phyloP scores from a whole-genome alignment of 2,797 vertebrate genomes.

The Ficedula albicollis region DNA sequence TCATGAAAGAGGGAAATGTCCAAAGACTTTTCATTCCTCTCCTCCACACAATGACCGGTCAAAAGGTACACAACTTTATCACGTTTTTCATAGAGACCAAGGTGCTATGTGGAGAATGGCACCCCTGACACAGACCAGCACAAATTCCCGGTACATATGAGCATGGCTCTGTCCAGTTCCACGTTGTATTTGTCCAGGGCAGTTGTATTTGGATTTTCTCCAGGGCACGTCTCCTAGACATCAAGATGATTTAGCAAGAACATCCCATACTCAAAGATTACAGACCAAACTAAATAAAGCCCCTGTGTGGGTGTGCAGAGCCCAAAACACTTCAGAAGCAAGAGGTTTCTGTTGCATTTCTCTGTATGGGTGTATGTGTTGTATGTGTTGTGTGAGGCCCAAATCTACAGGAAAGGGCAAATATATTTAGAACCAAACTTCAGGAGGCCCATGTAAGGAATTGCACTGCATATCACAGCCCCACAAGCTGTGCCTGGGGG shows the following conservation, averaged over 20 bases:
- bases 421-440: background rate
- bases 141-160: background rate
- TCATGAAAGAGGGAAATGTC: background rate
- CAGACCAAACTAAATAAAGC: slow-evolving; percentile 25
- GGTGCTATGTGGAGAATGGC: background rate
- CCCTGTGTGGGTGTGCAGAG: background rate
- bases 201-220: background rate
- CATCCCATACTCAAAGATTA: slow-evolving; percentile 13
- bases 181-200: no score
- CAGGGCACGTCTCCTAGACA: background rate
- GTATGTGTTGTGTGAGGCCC: background rate
- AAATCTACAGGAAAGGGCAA: background rate
- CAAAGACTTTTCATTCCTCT: background rate
- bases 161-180: background rate
- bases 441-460: background rate
- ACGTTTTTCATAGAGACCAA: background rate
- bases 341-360: background rate
- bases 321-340: background rate
- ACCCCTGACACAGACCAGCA: background rate
- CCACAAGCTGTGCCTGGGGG: background rate
- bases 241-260: background rate
- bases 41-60: background rate
- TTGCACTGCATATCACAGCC: background rate
- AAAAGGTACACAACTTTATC: background rate
- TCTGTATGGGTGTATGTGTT: background rate